Evolutionary conservation across 2,797 vertebrate genomes (phyloP).

Genomic region (Pitangus sulphuratus): DNA sequence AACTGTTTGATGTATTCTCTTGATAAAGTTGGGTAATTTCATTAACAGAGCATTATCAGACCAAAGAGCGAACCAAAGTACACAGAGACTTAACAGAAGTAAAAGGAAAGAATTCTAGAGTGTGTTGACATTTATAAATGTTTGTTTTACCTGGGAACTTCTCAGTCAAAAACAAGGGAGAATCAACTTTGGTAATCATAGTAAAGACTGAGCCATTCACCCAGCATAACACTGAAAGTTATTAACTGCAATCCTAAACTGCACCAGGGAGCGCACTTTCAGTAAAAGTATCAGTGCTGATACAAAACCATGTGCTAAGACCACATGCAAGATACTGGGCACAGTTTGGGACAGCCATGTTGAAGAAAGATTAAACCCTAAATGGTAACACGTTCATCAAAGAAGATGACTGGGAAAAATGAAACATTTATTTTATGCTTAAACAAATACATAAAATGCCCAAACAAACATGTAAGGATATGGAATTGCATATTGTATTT

Average conservation of each 20-base stretch:
- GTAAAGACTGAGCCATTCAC: not conserved
- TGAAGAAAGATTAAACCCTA: not conserved
- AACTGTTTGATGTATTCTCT: not conserved
- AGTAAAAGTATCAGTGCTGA: not conserved
- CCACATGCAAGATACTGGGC: not conserved
- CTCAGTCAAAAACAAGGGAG: not conserved
- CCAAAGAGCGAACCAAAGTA: not conserved
- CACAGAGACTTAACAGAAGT: not conserved
- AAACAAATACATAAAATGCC: not conserved
- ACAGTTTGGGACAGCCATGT: not conserved
- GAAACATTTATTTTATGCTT: not conserved
- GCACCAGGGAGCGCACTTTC: not conserved
- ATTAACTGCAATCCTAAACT: not conserved
- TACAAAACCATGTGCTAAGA: not conserved
- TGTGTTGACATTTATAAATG: not conserved
- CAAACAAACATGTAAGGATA: not conserved
- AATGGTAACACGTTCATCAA: not conserved
- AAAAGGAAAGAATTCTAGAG: not conserved
- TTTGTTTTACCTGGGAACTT: not conserved
- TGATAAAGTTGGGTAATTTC: not conserved
- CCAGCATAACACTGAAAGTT: not conserved
- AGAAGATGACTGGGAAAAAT: not conserved
- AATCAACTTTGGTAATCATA: not conserved
- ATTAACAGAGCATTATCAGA: not conserved
- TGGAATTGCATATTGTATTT: not conserved